Base-by-base conservation (phyloP, 2,113 vertebrate species). In the Nematolebias whitei region DNA sequence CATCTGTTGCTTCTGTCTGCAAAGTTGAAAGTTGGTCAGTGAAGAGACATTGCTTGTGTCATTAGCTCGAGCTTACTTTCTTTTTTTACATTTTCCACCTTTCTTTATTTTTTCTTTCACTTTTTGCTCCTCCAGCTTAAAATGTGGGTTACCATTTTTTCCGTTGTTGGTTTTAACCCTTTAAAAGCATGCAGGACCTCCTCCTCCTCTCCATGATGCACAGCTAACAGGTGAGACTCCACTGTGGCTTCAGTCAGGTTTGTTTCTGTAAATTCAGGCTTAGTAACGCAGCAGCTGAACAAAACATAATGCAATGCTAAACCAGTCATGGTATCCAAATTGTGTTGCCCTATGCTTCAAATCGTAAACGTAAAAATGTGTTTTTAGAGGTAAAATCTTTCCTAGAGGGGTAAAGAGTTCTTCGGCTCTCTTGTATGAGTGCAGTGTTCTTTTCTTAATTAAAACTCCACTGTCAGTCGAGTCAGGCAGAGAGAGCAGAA, bases 21-120 rank as follows among this genome's bases (percentile, higher is more conserved):
- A 87, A 88, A 89, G 84, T 88, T 91, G 78, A 90, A 90, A 91
- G 90, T 91, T 92, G 85, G 73, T 79, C 83, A 88, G 71, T 71
- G 77, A 75, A 67, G 82, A 83, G 85, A 59, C 61, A 76, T 60
- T 72, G 68, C 59, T 20, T 19, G 56, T 65, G 44, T 74, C 54
- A 58, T 55, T 38, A 58, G 48, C 16, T 24, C 69, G 26, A 64
- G 24, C 50, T 56, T 35, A 11, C 70, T 48, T 22, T 60, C 32
- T 52, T 44, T 60, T 29, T 19, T 69, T 58, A 58, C 22, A 51
- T 13, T 50, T 41, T 39, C n/a, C 12, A 3, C 49, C 24, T 24
- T 43, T 39, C 43, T 38, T 26, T 57, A 13, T 67, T 39, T 35
- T 38, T 47, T 60, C 15, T 67, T 4, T 40, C 26, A 22, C 26